Evolutionary conservation across 2,797 vertebrate species (phyloP).

Genomic region (Onychomys arenicola): DNA sequence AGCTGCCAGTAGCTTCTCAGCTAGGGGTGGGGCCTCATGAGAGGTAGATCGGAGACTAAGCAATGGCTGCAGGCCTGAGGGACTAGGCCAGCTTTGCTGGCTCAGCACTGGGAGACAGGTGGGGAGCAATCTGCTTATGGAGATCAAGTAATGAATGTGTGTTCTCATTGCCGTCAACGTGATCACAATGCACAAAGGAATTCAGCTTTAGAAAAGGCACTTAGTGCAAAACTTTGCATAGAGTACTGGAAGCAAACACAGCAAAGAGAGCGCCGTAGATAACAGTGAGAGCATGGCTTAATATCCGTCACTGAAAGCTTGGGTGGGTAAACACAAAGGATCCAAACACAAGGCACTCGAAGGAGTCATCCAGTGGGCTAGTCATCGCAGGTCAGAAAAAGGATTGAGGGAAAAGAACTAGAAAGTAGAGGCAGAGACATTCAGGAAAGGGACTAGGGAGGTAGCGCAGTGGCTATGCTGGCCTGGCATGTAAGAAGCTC

Average conservation of each 20-base stretch:
- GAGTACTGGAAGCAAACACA: constrained; percentile 16
- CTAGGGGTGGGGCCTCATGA: neutral
- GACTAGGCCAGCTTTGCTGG: neutral
- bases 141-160: neutral
- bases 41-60: neutral
- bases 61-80: neutral
- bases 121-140: neutral
- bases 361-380: neutral
- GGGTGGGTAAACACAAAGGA: neutral
- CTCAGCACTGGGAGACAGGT: neutral
- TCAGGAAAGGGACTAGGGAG: neutral
- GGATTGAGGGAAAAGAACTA: neutral
- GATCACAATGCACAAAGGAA: neutral
- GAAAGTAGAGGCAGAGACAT: neutral
- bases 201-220: constrained; percentile 49
- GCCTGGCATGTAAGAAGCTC: neutral
- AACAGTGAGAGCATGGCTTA: neutral
- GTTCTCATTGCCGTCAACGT: neutral
- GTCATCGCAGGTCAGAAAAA: neutral
- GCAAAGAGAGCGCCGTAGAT: neutral
- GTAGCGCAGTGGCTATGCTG: neutral
- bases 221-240: neutral
- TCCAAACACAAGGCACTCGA: neutral
- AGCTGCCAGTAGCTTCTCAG: neutral
- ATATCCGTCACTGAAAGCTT: neutral